Evolutionary conservation across 2,888 invertebrate species (phyloP), one percentile per base, ranked within the genome.

Genomic region (Drosophila borealis): DNA sequence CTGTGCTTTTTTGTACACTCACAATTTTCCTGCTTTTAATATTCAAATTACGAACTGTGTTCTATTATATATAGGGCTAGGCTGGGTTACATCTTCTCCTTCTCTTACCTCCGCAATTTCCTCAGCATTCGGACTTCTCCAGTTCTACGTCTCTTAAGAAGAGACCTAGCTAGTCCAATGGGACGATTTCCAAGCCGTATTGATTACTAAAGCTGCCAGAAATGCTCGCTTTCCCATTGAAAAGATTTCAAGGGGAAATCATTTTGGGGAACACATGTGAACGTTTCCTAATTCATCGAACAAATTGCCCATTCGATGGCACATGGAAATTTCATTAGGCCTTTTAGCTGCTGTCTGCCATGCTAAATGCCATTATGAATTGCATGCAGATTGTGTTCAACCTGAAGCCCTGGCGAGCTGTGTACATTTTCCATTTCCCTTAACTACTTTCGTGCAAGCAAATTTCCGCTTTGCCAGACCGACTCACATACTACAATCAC

Each of bases 391-490:
- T 60, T 68, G 62, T 65, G 33, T 51, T 63, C 11, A 49, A 72
- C 64, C 67, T 55, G 51, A 45, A 46, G 54, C 61, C 49, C 53
- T 56, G 64, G 29, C 68, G 66, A 65, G 70, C 62, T 70, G 46
- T 44, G 62, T 21, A 71, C 77, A 73, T 70, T 74, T 74, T 77
- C 66, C 83, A 74, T 78, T 81, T 83, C 80, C 81, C 73, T 56
- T 68, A 73, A 74, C 86, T 77, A 77, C 66, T 79, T 73, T 70
- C 73, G 78, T 71, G 83, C 83, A 86, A 83, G 77, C 87, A 83
- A 83, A 83, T 83, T 83, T 83, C 83, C 83, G 86, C 65, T 75
- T 67, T 82, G 70, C 68, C 75, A 81, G 83, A 74, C 80, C 50
- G 36, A 60, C 13, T 42, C n/a, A 50, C 37, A 33, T 17, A 11